Evolutionary conservation across 2,113 vertebrate species (phyloP), one percentile per base, ranked within the genome.

Genomic region (Sakesphorus luctuosus): DNA sequence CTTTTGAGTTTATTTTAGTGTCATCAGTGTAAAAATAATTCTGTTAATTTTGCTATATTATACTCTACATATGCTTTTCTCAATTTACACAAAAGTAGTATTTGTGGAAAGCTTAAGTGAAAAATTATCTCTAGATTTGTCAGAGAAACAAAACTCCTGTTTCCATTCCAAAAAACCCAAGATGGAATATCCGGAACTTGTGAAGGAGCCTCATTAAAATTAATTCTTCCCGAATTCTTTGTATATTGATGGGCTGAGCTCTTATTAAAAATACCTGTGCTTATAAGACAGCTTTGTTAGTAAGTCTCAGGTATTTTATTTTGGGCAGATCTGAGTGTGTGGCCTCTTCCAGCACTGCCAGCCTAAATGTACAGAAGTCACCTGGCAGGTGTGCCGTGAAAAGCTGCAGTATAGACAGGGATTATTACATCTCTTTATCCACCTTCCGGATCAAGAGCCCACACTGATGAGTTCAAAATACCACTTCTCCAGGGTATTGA

Each of bases 1-100:
- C 69, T 94, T 97, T 96, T 81, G 67, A 91, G 66, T 96, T 97
- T 89, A 91, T 96, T 97, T 96, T 86, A 43, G 81, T 87, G 63
- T 90, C 69, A 91, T 84, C 67, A 63, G 19, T 52, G 59, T 85
- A 88, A 89, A 85, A 93, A 88, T 76, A 79, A 18, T 90, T 95
- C 92, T 46, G 61, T 94, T 95, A 88, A 74, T 92, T 73, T 91
- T 89, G 59, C 76, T 97, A 84, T 97, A 92, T 96, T 66, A 91
- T 91, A 86, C 66, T 43, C 17, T 53, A 44, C 6, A 36, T n/a
- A 20, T 47, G 74, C 79, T 93, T 90, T 87, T 88, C 76, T 94
- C 93, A 43, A 9, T 88, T 94, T 78, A 63, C 79, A 85, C 53
- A 73, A 15, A 87, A 92, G 36, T 35, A 38, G 69, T 94, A 95